phyloP scores from a whole-genome alignment of 2,113 vertebrate species.

The Dasyprocta punctata region DNA sequence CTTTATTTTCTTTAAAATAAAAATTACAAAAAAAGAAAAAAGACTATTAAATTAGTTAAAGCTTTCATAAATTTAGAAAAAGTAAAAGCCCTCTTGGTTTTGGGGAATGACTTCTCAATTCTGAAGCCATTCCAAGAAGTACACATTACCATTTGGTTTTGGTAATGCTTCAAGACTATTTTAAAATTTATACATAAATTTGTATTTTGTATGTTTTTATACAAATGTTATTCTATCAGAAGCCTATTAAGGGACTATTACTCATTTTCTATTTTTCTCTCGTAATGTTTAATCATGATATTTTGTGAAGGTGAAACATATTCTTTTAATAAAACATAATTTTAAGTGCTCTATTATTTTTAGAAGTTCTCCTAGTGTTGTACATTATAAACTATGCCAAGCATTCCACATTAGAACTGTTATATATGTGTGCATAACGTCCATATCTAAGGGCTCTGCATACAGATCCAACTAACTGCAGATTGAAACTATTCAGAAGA shows the following conservation, averaged over 20 bases:
- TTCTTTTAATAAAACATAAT: not conserved
- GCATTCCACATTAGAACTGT: not conserved
- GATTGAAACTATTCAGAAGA: not conserved
- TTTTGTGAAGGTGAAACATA: not conserved
- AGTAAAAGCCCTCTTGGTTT: not conserved
- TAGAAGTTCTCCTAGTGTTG: not conserved
- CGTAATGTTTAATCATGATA: not conserved
- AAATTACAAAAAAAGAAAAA: no score
- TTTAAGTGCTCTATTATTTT: not conserved
- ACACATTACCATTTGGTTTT: not conserved
- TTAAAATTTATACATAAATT: not conserved
- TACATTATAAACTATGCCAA: not conserved
- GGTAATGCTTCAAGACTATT: not conserved
- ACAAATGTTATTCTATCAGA: not conserved
- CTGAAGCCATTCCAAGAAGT: not conserved
- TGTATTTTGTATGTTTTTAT: not conserved
- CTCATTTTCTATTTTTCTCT: not conserved
- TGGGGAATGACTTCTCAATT: not conserved
- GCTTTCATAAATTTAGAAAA: not conserved
- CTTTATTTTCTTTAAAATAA: no score
- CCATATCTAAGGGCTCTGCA: not conserved
- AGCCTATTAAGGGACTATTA: not conserved
- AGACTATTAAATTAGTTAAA: not conserved
- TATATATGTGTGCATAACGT: not conserved
- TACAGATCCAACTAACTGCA: not conserved